Evolutionary conservation across 2,113 vertebrate genomes (phyloP), one percentile per base, ranked within the genome.

Genomic region (Hippocampus mohnikei): DNA sequence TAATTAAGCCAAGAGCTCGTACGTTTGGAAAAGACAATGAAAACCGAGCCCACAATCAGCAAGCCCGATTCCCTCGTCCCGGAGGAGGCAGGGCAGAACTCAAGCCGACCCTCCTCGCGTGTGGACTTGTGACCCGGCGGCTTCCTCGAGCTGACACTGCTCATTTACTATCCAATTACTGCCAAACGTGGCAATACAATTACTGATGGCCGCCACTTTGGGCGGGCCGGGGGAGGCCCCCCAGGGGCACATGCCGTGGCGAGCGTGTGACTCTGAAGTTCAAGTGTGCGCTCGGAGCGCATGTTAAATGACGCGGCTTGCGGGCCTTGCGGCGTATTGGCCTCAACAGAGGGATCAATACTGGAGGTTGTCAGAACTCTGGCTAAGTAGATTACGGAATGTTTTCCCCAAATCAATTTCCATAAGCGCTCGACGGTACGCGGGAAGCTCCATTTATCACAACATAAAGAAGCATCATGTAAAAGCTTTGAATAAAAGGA

Each of bases 351-450:
- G 55, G 85, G 85, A 92, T 92, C 90, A 83, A 92, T 90, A 90
- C 72, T 68, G 40, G 0, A 69, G 82, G 87, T 89, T 88, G 89
- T 89, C 82, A 81, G 74, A 66, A 83, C 65, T 77, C 76, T 77
- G 83, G 88, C 83, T 90, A 91, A 91, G 87, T 89, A 89, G 87
- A 91, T 91, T 90, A 93, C 80, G 66, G 68, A 76, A 88, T 82
- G 85, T 91, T 92, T 91, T 89, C 84, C 33, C 85, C 66, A 77
- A 90, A 90, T 89, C 87, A 87, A 90, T 92, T 90, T 89, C 87
- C 86, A 81, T 78, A 80, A 55, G 85, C 84, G 87, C 78, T 82
- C 80, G 81, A 80, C 83, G 81, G 74, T 72, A 70, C 81, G 84
- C 66, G 70, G 75, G 73, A 88, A 87, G 80, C 77, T 64, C 81